Percentiles rank a stretch among this genome's conserved stretches.
Evolutionary conservation across 2,888 invertebrate species (phyloP).

Genomic region (Ennomos fuscantarius): DNA sequence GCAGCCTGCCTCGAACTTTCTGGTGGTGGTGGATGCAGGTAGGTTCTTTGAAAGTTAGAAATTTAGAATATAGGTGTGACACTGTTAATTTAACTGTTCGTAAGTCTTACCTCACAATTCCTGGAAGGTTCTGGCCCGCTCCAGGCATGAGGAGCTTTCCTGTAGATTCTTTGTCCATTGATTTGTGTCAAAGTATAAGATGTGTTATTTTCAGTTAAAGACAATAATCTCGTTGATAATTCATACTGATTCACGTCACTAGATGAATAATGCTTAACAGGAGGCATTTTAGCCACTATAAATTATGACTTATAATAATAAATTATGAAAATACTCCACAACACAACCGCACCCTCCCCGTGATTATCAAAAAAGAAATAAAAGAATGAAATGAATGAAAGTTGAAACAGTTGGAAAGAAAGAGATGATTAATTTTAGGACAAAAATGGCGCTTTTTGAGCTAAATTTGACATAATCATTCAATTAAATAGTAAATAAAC

Average conservation of each 20-base stretch:
- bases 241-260: slow-evolving; percentile 84
- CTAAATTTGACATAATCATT: too few species aligned
- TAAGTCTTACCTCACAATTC: slow-evolving; percentile 85
- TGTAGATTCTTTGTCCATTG: slow-evolving; percentile 89
- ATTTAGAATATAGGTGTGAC: background rate
- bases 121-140: slow-evolving; percentile 82
- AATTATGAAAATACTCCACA: slow-evolving; percentile 62
- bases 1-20: too few species aligned
- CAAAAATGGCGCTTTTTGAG: slow-evolving; percentile 55
- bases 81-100: background rate
- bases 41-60: too few species aligned
- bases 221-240: slow-evolving; percentile 80
- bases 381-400: slow-evolving; percentile 33
- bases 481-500: too few species aligned
- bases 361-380: slow-evolving; percentile 65
- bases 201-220: slow-evolving; percentile 79
- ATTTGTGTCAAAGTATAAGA: slow-evolving; percentile 85
- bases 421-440: slow-evolving; percentile 29
- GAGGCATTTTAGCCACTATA: slow-evolving; percentile 75
- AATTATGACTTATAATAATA: slow-evolving; percentile 76
- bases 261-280: slow-evolving; percentile 78
- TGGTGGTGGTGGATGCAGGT: too few species aligned
- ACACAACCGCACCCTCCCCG: slow-evolving; percentile 52
- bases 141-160: slow-evolving; percentile 85
- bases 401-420: slow-evolving; percentile 50